Conservation (phyloP, 2,888 invertebrate genomes). For the Ophion slaviceki region DNA sequence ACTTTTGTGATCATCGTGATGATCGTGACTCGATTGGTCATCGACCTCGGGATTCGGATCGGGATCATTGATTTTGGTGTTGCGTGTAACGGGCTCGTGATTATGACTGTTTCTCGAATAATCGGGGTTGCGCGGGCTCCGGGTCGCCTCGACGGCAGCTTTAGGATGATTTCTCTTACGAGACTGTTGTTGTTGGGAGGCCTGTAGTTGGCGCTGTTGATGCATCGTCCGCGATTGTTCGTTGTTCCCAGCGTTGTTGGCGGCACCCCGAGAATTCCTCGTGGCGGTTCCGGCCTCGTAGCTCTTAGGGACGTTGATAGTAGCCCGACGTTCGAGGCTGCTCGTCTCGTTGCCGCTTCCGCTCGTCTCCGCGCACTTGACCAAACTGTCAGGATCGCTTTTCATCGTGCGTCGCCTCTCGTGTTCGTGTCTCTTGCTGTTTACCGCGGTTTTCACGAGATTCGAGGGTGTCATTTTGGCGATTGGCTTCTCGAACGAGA, state of each 20-base stretch:
- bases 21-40: conserved; percentile 33
- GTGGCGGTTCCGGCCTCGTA: not conserved
- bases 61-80: conserved; percentile 32
- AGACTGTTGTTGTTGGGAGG: conserved; percentile 70
- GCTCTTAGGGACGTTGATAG: not conserved
- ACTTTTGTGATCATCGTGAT: conserved; percentile 38
- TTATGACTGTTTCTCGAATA: conserved; percentile 59
- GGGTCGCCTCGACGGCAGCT: conserved; percentile 79
- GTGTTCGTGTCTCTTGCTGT: conserved; percentile 86
- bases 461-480: conserved; percentile 86
- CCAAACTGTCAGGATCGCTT: conserved; percentile 80
- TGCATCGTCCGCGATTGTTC: conserved; percentile 37
- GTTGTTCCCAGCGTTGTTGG: conserved; percentile 52
- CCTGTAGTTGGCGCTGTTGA: conserved; percentile 39
- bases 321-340: conserved; percentile 38
- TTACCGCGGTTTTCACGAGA: conserved; percentile 87
- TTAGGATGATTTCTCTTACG: conserved; percentile 80
- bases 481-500: conserved; percentile 73
- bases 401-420: conserved; percentile 85
- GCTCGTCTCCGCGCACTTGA: conserved; percentile 81
- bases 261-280: conserved; percentile 41
- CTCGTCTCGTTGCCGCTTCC: conserved; percentile 41
- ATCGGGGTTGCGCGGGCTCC: conserved; percentile 76
- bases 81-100: conserved; percentile 49
- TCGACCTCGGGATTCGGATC: conserved; percentile 42